Evolutionary conservation across 92 coral and sea anemone genomes (phyloP), one percentile per base, ranked within the genome.

Genomic region (Montipora capitata): DNA sequence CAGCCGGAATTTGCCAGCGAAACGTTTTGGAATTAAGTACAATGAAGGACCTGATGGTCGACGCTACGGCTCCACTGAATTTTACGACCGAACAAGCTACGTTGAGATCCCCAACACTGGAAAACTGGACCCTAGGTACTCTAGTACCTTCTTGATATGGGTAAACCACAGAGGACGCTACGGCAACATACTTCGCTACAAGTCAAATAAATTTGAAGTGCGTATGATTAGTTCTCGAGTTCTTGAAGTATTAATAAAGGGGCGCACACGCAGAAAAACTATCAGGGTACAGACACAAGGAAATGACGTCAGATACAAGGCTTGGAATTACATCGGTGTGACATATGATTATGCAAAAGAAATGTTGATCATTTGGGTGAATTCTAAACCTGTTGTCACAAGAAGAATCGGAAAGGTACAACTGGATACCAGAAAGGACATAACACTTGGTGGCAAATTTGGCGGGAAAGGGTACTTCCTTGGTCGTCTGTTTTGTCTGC

Each of bases 191-290:
- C n/a, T n/a, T n/a, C n/a, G n/a, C n/a, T n/a, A n/a, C n/a, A n/a
- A n/a, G n/a, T n/a, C n/a, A n/a, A n/a, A n/a, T n/a, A n/a, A n/a
- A 4, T 92, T 92, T 42, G 93, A 89, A 64, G 68, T 92, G 7
- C 90, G 92, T 58, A 88, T 67, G 77, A 65, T 82, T 61, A 65
- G 76, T 49, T 20, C 43, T 11, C 11, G 84, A 56, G 61, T 15
- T 5, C 93, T 92, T 9, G 87, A 88, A 59, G 95, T 85, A 3
- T 72, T 88, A 13, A 85, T 92, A 18, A 74, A 75, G 4, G 91
- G 86, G 48, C 91, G 95, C 7, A 76, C 56, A 15, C 75, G 72
- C 70, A 74, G 67, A 70, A 77, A 51, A 16, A 85, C 93, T 2
- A 74, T 68, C 10, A 73, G 82, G 5, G 87, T 93, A 0, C 82